These are phyloP conservation scores for Aphelocoma californica DNA, from an alignment of 2,797 vertebrate species.

Conservation along the genomic window DNA sequence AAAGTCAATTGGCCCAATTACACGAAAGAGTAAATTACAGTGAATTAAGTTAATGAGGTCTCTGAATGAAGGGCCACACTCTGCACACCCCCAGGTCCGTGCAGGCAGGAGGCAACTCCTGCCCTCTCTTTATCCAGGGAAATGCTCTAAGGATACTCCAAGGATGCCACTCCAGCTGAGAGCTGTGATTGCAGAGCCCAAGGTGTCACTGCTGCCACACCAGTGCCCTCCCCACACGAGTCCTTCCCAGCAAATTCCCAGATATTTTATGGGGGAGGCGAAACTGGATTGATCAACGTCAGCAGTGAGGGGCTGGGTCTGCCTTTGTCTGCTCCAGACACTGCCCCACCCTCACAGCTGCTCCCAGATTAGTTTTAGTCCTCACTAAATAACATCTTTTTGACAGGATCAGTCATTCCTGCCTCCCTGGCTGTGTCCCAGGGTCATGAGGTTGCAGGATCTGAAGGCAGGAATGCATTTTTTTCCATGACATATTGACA, in stretches of 20 bases:
- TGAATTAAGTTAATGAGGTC: not conserved
- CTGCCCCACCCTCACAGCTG: not conserved
- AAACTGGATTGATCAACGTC: not conserved
- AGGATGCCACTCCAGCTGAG: fast-evolving
- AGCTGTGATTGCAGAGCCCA: not conserved
- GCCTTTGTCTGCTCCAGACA: not conserved
- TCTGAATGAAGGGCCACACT: not conserved
- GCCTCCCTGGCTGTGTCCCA: not conserved
- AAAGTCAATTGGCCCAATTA: not conserved
- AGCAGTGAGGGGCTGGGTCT: not conserved
- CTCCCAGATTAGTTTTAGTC: not conserved
- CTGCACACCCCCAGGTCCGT: not conserved
- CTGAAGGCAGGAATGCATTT: not conserved
- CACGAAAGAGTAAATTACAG: not conserved
- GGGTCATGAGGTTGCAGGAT: not conserved
- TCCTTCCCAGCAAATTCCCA: not conserved
- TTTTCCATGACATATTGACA: not conserved
- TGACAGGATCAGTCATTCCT: not conserved
- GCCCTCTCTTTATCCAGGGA: not conserved
- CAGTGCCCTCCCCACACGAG: not conserved
- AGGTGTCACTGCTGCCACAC: not conserved
- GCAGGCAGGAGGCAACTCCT: not conserved
- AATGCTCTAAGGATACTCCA: not conserved
- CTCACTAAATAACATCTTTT: not conserved
- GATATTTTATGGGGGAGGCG: not conserved